These are phyloP conservation scores for Harlomillsia oculata DNA, from an alignment of 1,140 invertebrate species.

Conservation along the genomic window DNA sequence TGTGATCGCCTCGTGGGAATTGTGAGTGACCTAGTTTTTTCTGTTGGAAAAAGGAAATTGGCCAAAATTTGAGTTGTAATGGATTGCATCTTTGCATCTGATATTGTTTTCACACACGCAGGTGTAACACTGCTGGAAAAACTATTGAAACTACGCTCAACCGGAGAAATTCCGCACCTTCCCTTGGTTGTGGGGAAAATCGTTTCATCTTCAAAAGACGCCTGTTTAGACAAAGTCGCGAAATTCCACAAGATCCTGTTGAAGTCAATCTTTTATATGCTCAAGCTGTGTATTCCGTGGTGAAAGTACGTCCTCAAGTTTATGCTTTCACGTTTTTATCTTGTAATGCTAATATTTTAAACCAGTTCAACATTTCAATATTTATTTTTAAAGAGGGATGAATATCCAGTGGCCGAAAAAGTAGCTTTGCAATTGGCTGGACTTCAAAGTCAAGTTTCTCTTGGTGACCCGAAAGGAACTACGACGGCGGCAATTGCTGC, in stretches of 20 bases:
- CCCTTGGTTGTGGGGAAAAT: slow-evolving; percentile 72
- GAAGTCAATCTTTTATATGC: slow-evolving; percentile 91
- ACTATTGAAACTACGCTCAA: neutral
- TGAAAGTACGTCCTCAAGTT: slow-evolving; percentile 57
- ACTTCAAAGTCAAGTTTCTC: slow-evolving; percentile 81
- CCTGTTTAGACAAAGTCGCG: slow-evolving; percentile 73
- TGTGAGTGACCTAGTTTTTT: slow-evolving; percentile 47
- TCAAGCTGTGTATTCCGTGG: slow-evolving; percentile 86
- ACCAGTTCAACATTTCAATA: neutral
- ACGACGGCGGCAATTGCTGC: slow-evolving; percentile 52
- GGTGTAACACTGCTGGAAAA: neutral
- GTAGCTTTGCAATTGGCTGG: slow-evolving; percentile 87
- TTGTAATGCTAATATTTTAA: no score
- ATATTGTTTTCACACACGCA: neutral
- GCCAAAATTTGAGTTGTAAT: neutral
- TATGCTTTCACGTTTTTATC: no score
- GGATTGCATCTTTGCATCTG: neutral
- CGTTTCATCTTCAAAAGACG: slow-evolving; percentile 85
- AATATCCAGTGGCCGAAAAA: slow-evolving; percentile 88
- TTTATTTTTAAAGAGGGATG: slow-evolving; percentile 58
- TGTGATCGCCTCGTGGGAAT: slow-evolving; percentile 85
- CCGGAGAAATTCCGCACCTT: neutral
- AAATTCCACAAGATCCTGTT: slow-evolving; percentile 90
- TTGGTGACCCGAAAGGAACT: slow-evolving; percentile 62
- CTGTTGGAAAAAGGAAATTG: neutral